Conservation (phyloP, 2,797 vertebrate species). For the Fistularia tabacaria region DNA sequence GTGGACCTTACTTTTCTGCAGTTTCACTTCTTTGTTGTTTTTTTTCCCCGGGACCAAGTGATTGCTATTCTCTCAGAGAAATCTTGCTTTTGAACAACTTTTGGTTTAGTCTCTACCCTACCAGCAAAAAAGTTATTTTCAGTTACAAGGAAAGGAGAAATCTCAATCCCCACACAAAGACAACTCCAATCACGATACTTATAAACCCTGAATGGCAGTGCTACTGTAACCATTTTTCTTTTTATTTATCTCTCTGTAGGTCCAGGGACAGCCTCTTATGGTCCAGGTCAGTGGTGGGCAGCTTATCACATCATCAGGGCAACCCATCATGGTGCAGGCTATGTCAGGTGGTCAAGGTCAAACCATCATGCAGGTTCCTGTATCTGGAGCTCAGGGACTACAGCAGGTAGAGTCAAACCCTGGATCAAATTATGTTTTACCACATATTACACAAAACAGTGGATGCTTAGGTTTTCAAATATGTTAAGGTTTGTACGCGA, state of each 20-base stretch:
- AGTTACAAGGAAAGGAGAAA: background rate
- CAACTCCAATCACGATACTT: background rate
- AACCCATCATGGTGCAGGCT: conserved; percentile 99
- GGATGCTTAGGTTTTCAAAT: too few relatives aligned
- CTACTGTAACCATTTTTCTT: conserved; percentile 21
- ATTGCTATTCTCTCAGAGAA: background rate
- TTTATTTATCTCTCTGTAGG: conserved; percentile 63
- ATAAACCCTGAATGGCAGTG: background rate
- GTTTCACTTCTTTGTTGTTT: too few relatives aligned
- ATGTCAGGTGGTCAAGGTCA: conserved; percentile 93
- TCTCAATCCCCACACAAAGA: too few relatives aligned
- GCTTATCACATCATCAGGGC: conserved; percentile 97
- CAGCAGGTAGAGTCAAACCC: conserved; percentile 83
- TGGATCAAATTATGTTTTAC: too few relatives aligned
- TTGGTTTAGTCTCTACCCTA: background rate
- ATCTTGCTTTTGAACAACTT: background rate
- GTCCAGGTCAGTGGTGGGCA: conserved; percentile 98
- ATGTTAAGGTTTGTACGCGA: too few relatives aligned
- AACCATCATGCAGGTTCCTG: conserved; percentile 98
- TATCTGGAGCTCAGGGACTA: conserved; percentile 92
- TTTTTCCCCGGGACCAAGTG: too few relatives aligned
- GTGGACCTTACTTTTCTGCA: too few relatives aligned
- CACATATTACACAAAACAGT: too few relatives aligned
- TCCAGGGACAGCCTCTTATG: conserved; percentile 98
- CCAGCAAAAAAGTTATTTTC: background rate